Evolutionary conservation across 2,888 invertebrate species (phyloP), one percentile per base, ranked within the genome.

Genomic region (Netelia inedita): DNA sequence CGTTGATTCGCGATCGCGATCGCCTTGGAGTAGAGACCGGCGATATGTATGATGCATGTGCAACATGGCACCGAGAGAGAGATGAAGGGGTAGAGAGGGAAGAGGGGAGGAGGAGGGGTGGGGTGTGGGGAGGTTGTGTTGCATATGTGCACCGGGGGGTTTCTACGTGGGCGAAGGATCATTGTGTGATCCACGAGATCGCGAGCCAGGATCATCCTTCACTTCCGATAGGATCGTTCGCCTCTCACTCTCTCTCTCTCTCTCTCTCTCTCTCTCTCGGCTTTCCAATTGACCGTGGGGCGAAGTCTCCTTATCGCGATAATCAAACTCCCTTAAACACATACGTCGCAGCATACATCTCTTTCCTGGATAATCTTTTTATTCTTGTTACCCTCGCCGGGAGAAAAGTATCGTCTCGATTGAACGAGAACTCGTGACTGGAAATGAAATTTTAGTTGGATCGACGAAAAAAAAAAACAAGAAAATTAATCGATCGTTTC

Each of bases 111-210:
- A 35, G 35, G 3, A 19, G 21, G 16, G 14, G 23, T 8, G 69
- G 19, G 35, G 46, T 19, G 50, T 6, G 14, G 19, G n/a, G 35
- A 16, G 28, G 68, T 46, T 57, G 76, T 6, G 11, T 14, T 46
- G 14, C 14, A 66, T 55, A 23, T 35, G 16, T 11, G 72, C 76
- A 76, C 87, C 84, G 72, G 85, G 85, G 81, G 86, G 86, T 82
- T 84, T 88, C 82, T 86, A 90, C 86, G 92, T 92, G 88, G 92
- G 92, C 91, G 92, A 90, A 88, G 89, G 91, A 92, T 92, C 90
- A 92, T 91, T 90, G 92, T 90, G 92, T 90, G 92, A 92, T 92
- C 90, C 91, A 89, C 87, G 91, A 53, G 79, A 92, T 92, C 90
- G 88, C 89, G 88, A 89, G 89, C 88, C 89, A 86, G 89, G 88